These are phyloP conservation scores for Poeciliopsis gracilis DNA, from an alignment of 2,797 vertebrate species.

Conservation along the genomic window DNA sequence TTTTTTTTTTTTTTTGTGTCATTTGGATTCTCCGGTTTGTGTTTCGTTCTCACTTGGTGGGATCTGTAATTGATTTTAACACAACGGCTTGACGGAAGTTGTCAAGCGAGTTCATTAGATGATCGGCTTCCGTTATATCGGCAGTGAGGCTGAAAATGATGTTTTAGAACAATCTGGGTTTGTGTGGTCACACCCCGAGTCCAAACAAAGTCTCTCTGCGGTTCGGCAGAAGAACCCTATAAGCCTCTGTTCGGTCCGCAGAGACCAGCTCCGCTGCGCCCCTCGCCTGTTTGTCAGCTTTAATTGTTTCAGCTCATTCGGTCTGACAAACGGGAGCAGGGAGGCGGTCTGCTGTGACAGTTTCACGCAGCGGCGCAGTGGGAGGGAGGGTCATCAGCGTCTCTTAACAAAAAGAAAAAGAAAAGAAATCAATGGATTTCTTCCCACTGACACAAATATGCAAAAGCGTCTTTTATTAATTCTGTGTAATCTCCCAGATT, in stretches of 20 bases:
- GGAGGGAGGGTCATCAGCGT: background rate
- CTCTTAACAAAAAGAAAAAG: background rate
- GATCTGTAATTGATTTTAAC: background rate
- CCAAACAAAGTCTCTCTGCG: background rate
- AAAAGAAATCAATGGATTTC: conserved; percentile 7
- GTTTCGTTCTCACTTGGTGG: background rate
- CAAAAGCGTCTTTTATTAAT: conserved; percentile 9
- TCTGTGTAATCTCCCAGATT: background rate
- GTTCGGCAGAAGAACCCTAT: background rate
- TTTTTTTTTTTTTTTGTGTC: background rate
- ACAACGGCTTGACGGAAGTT: background rate
- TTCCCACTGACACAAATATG: background rate
- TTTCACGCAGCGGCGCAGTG: background rate
- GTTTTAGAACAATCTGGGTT: background rate
- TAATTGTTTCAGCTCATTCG: background rate
- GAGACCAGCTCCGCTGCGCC: background rate
- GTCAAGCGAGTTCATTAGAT: background rate
- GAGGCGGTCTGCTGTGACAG: background rate
- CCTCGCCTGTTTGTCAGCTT: background rate
- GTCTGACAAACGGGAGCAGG: background rate
- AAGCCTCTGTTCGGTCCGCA: background rate
- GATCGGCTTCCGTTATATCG: background rate
- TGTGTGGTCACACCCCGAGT: background rate
- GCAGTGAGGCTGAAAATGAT: background rate
- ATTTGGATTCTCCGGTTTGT: background rate